A percentile compares a stretch with the other conserved stretches of the same genome.
Conservation (phyloP, 2,888 invertebrate genomes). For the Quadriops clusia region DNA sequence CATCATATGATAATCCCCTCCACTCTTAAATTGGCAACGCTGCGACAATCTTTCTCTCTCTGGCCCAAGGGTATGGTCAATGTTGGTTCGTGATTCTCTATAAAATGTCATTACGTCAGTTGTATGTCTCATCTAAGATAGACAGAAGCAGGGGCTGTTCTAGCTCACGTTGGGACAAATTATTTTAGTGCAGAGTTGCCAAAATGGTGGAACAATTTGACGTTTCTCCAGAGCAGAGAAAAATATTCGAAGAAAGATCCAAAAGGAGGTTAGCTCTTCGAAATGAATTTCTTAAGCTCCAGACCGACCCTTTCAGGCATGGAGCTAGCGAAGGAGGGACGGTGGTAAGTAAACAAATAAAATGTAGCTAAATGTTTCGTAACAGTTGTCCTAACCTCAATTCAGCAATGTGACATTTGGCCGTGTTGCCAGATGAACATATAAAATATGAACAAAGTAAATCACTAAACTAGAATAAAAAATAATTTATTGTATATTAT, state of each 20-base stretch:
- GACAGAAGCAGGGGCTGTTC: background rate
- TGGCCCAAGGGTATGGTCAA: too few relatives aligned
- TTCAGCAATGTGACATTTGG: background rate
- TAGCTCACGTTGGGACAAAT: background rate
- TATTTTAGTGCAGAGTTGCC: background rate
- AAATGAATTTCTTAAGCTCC: constrained; percentile 59
- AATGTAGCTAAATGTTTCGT: background rate
- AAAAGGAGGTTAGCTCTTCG: constrained; percentile 48
- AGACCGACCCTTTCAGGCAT: constrained; percentile 59
- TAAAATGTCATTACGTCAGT: constrained; percentile 3
- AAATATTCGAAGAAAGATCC: constrained; percentile 48
- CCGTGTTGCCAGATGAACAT: constrained; percentile 6
- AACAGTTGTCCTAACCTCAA: constrained; percentile 11
- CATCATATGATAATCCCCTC: constrained; percentile 10
- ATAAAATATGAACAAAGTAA: too few relatives aligned
- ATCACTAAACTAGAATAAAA: too few relatives aligned
- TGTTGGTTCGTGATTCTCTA: background rate
- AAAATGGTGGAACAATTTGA: constrained; percentile 41
- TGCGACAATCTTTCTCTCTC: constrained; percentile 1
- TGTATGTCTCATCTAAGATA: background rate
- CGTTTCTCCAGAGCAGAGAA: constrained; percentile 40
- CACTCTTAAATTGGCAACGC: constrained; percentile 7
- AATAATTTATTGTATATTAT: too few relatives aligned
- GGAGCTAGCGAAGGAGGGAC: constrained; percentile 53
- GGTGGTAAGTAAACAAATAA: constrained; percentile 53